Conservation (phyloP, 2,888 invertebrate genomes). For the Zygogramma bicolorata region DNA sequence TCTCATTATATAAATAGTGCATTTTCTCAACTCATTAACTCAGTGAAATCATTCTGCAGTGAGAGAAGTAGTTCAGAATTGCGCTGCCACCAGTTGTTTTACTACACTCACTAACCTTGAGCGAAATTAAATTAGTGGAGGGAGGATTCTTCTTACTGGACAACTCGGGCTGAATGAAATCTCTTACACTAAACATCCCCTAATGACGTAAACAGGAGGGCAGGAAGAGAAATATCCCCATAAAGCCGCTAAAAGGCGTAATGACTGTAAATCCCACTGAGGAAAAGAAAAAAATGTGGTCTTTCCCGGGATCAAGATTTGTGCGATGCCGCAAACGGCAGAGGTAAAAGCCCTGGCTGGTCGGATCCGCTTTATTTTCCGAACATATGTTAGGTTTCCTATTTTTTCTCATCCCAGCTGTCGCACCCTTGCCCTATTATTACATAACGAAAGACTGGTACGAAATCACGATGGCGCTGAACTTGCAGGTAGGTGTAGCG, state of each 20-base stretch:
- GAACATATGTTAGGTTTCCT: background rate
- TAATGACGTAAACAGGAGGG: conserved; percentile 40
- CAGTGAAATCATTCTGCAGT: too few species aligned
- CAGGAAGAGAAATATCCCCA: conserved; percentile 37
- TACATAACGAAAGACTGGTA: too few species aligned
- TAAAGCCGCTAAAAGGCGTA: conserved; percentile 44
- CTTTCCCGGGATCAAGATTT: conserved; percentile 12
- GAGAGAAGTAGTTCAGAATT: too few species aligned
- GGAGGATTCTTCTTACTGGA: background rate
- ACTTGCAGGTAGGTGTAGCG: too few species aligned
- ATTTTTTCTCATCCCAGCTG: background rate
- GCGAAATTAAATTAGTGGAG: conserved; percentile 34
- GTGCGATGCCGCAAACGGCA: conserved; percentile 4
- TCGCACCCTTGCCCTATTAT: too few species aligned
- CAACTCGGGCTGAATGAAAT: conserved; percentile 33
- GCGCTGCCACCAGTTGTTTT: too few species aligned
- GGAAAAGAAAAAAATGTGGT: conserved; percentile 34
- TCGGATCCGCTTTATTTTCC: conserved; percentile 15
- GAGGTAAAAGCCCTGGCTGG: background rate
- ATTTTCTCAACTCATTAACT: too few species aligned
- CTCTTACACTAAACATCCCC: conserved; percentile 34
- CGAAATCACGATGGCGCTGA: too few species aligned
- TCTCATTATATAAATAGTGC: too few species aligned
- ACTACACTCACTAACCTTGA: conserved; percentile 22
- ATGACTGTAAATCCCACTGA: conserved; percentile 39